Base-by-base conservation (phyloP, 2,888 invertebrate species). In the Leptopilina myrica region DNA sequence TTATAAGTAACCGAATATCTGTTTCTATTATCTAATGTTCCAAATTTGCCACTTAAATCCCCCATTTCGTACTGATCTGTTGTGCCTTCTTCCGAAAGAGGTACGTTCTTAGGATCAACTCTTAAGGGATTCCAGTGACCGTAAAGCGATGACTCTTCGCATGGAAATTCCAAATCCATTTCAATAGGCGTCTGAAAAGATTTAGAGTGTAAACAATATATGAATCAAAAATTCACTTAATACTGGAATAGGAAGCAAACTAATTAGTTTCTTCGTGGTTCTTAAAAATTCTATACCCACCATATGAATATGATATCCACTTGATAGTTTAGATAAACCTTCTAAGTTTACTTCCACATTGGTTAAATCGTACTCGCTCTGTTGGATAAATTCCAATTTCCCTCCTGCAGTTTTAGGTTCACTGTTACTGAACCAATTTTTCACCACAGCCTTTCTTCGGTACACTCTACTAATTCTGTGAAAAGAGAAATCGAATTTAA, bases 391-490 rank as follows among this genome's bases (percentile, higher is more conserved):
- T 92, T 97, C 97, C 33, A 97, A 91, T 91, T 95, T 95, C 11
- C 97, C 97, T 87, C 93, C 94, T 26, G 96, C 93, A 0, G 93
- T 91, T 59, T 95, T 91, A 33, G 53, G 49, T 0, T 92, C 93
- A 0, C 96, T 96, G 91, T 97, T 97, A 6, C 96, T 95, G 91
- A 96, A 97, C 98, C 98, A 98, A 87, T 97, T 96, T 86, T 95
- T 95, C 0, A 95, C 96, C 1, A 98, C 97, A 0, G 96, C 97
- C 92, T 97, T 97, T 79, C 96, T 94, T 8, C 96, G 94, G 87
- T 95, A 95, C 8, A 96, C 93, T 0, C 96, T 95, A 77, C 93
- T 93, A 83, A 97, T 94, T 78, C 97, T 97, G 88, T 9, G 92
- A 89, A 79, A 75, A 49, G 1, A 8, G 11, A 49, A 9, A 12